Evolutionary conservation across 53 echinoderm and acorn worm genomes (phyloP).

Genomic region (Hippasteria phrygiana): DNA sequence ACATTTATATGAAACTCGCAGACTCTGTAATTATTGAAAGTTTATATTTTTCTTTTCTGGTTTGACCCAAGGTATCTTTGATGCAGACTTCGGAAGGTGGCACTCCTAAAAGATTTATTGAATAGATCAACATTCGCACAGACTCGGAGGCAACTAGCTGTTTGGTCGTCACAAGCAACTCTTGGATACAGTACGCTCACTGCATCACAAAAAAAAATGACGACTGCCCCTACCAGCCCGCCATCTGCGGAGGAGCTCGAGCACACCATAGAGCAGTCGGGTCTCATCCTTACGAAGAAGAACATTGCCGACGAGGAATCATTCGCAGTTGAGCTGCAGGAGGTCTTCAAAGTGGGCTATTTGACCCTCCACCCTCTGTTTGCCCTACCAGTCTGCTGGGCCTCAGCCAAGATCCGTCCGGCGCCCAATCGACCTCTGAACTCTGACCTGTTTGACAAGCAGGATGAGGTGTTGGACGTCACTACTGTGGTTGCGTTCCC

Average conservation of each 20-base stretch:
- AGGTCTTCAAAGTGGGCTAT: conserved; percentile 86
- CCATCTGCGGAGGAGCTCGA: conserved; percentile 74
- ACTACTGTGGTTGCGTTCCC: conserved; percentile 90
- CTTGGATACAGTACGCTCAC: conserved; percentile 37
- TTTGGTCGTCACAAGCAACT: neutral
- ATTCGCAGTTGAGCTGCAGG: conserved; percentile 87
- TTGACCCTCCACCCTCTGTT: conserved; percentile 85
- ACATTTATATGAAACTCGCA: too few species aligned
- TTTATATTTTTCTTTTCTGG: too few species aligned
- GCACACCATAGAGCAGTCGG: conserved; percentile 81
- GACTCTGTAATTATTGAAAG: too few species aligned
- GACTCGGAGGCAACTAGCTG: neutral
- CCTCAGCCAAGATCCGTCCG: conserved; percentile 79
- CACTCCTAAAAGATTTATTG: too few species aligned
- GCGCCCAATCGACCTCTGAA: conserved; percentile 79
- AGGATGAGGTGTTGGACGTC: conserved; percentile 79
- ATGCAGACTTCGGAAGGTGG: too few species aligned
- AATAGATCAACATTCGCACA: neutral
- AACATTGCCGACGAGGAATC: conserved; percentile 90
- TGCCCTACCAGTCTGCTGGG: conserved; percentile 92
- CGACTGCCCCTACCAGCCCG: conserved; percentile 7
- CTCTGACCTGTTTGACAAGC: conserved; percentile 81
- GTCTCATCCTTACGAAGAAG: conserved; percentile 88
- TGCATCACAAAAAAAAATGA: conserved; percentile 14
- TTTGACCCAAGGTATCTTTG: too few species aligned